Evolutionary conservation across 2,797 vertebrate genomes (phyloP), one percentile per base, ranked within the genome.

Genomic region (Chaetophractus vellerosus): DNA sequence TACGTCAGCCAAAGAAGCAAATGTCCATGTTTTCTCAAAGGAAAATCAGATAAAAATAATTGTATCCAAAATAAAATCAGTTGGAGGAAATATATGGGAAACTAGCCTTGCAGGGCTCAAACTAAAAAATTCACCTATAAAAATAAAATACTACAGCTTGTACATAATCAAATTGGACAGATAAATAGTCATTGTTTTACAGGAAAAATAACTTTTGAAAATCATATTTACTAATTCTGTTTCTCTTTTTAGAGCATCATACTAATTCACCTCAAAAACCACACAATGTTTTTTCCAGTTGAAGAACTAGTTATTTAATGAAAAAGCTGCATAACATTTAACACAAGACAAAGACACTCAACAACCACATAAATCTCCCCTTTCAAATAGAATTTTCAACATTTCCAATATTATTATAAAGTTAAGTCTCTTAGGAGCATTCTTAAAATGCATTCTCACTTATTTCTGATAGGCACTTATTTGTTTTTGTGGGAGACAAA

Each of bases 1-100:
- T 96, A 95, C 93, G 79, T 63, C 90, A 95, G 96, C 97, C 96
- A 97, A 95, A 33, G 92, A 92, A 97, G 93, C 94, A 91, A 95
- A 94, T 83, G 94, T 74, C 68, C 63, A 18, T 91, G 90, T 83
- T 81, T 94, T 94, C 91, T 94, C 94, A 97, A 96, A 95, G 95
- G 79, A 96, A 92, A 78, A 97, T 97, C 95, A 95, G 96, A 96
- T 97, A 92, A 95, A 96, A 89, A 68, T 74, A 38, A 81, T 81
- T 68, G 66, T 97, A 95, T 95, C 96, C 87, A 84, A 96, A 96
- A 94, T 84, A 94, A 97, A 94, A 96, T 96, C 96, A 78, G 88
- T 59, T 96, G 82, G 88, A 96, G 64, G 87, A 95, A 96, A 96
- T 55, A 90, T 33, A 94, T 18, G 31, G 91, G 71, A 36, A 95